These are phyloP conservation scores for Merodon equestris DNA, from an alignment of 2,888 invertebrate species.

Conservation along the genomic window DNA sequence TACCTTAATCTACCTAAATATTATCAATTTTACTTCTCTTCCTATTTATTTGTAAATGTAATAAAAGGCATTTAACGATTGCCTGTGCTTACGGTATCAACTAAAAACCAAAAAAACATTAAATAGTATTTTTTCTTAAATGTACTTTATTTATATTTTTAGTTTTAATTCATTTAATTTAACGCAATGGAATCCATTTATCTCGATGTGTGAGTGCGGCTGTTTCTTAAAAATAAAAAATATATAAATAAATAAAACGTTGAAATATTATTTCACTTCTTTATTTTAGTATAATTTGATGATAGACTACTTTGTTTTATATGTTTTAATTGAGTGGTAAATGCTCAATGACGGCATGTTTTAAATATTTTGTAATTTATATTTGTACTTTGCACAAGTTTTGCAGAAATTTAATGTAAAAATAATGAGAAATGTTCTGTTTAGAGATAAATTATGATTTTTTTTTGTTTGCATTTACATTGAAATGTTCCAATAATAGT, in stretches of 20 bases:
- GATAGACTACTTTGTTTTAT: background rate
- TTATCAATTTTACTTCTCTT: constrained; percentile 21
- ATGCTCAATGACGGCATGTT: constrained; percentile 62
- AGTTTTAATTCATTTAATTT: constrained; percentile 30
- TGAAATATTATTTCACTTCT: background rate
- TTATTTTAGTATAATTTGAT: constrained; percentile 23
- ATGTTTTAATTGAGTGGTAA: constrained; percentile 54
- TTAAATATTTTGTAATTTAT: constrained; percentile 45
- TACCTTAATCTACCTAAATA: constrained; percentile 14
- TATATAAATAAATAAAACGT: constrained; percentile 15
- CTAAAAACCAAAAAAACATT: constrained; percentile 25
- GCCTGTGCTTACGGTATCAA: constrained; percentile 60
- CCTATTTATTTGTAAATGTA: constrained; percentile 34
- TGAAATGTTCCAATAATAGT: constrained; percentile 27
- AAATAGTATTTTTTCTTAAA: constrained; percentile 49
- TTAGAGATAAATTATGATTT: constrained; percentile 15
- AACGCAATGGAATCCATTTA: constrained; percentile 62
- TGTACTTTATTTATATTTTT: constrained; percentile 35
- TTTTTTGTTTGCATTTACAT: constrained; percentile 38
- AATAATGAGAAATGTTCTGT: constrained; percentile 16
- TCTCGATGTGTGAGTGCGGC: constrained; percentile 65
- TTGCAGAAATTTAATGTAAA: constrained; percentile 40
- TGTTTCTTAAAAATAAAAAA: constrained; percentile 36
- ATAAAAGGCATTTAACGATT: constrained; percentile 48
- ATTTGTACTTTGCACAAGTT: constrained; percentile 52